phyloP scores from a whole-genome alignment of 1,140 invertebrate species.

The Archegozetes longisetosus region DNA sequence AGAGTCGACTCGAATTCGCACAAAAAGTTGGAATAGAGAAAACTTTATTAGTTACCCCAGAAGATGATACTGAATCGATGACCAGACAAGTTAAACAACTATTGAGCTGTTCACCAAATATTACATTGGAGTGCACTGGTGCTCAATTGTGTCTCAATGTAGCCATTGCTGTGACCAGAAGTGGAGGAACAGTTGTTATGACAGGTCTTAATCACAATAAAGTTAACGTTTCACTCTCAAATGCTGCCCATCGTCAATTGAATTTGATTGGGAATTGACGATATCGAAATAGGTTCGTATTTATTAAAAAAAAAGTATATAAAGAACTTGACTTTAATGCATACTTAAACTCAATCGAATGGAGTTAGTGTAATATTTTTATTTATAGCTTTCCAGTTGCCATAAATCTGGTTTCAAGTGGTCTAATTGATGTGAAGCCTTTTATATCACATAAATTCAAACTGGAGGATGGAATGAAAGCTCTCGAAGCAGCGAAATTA shows the following conservation, averaged over 20 bases:
- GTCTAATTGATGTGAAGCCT: not conserved
- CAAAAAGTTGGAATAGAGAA: not conserved
- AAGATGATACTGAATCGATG: conserved; percentile 19
- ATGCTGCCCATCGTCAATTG: conserved; percentile 60
- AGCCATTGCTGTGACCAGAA: conserved; percentile 60
- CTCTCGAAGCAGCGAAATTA: not conserved
- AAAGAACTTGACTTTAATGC: not conserved
- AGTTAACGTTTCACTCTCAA: conserved; percentile 58
- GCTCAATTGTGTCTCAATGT: conserved; percentile 54
- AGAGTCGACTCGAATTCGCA: not conserved
- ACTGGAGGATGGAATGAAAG: not conserved
- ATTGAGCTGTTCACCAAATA: conserved; percentile 50
- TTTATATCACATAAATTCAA: not conserved
- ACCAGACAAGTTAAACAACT: conserved; percentile 41
- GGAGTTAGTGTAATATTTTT: not conserved
- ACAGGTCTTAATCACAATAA: conserved; percentile 62
- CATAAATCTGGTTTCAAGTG: not conserved
- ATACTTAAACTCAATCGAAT: not conserved
- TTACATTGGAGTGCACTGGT: conserved; percentile 73
- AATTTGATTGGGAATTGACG: conserved; percentile 79
- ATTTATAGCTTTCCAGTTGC: not conserved
- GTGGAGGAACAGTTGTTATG: conserved; percentile 56
- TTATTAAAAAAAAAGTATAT: too few relatives aligned
- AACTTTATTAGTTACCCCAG: not conserved
- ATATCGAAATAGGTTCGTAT: conserved; percentile 75